phyloP scores from a whole-genome alignment of 2,888 invertebrate species.

The Drosophila leonis region DNA sequence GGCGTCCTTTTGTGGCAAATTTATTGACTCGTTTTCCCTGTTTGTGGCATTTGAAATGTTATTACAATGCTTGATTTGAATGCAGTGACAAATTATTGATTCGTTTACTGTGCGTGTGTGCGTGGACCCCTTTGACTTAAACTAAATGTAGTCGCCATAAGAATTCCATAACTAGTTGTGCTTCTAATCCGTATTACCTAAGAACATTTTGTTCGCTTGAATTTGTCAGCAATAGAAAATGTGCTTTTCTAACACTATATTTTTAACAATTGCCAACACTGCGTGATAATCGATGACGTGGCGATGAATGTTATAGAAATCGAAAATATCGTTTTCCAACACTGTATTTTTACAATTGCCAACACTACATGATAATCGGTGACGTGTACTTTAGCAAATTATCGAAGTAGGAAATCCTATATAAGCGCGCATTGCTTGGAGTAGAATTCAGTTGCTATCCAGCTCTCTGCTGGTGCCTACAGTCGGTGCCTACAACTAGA shows the following conservation, averaged over 20 bases:
- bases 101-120: slow-evolving; percentile 22
- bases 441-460: neutral
- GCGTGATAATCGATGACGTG: too few species aligned
- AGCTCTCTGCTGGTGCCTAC: neutral
- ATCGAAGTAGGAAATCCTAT: neutral
- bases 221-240: neutral
- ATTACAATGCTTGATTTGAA: slow-evolving; percentile 75
- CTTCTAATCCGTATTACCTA: slow-evolving; percentile 7
- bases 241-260: neutral
- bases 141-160: neutral
- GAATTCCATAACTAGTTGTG: slow-evolving; percentile 11
- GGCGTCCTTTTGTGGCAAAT: slow-evolving; percentile 64
- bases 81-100: slow-evolving; percentile 72
- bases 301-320: too few species aligned
- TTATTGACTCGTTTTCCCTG: slow-evolving; percentile 70
- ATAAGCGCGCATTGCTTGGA: neutral
- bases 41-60: slow-evolving; percentile 69
- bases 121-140: neutral
- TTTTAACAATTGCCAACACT: neutral
- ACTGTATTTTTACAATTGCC: neutral
- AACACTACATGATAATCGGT: neutral
- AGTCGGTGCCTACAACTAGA: too few species aligned
- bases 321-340: neutral
- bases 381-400: neutral
- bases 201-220: slow-evolving; percentile 3